Evolutionary conservation across 2,888 invertebrate genomes (phyloP).

Genomic region (Yponomeuta evonymella): DNA sequence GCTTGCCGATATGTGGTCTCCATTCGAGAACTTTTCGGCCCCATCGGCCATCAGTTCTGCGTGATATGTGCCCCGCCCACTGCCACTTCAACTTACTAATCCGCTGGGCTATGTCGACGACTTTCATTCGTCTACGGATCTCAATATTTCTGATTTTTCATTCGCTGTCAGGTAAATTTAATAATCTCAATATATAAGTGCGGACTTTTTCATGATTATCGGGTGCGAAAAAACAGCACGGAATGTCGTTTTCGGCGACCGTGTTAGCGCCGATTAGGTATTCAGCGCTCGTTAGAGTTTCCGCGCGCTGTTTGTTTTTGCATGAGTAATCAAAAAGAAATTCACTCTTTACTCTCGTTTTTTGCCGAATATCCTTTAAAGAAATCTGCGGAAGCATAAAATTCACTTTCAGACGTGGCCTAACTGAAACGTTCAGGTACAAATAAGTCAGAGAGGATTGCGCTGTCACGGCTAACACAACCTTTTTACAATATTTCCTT

Average conservation of each 20-base stretch:
- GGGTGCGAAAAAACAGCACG: background rate
- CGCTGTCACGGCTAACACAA: background rate
- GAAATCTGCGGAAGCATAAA: conserved; percentile 3
- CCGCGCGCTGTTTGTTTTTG: conserved; percentile 4
- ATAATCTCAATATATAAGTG: too few species aligned
- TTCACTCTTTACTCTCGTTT: conserved; percentile 3
- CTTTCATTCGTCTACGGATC: too few species aligned
- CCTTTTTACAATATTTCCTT: background rate
- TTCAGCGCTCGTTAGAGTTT: conserved; percentile 6
- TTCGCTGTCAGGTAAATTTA: too few species aligned
- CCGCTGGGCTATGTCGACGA: too few species aligned
- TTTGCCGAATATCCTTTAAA: background rate
- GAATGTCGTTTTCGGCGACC: background rate
- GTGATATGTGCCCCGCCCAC: too few species aligned
- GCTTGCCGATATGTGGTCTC: too few species aligned
- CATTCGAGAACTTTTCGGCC: too few species aligned
- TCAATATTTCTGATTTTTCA: too few species aligned
- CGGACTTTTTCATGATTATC: too few species aligned
- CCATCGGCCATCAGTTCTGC: too few species aligned
- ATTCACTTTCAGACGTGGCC: conserved; percentile 1
- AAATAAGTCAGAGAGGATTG: conserved; percentile 1
- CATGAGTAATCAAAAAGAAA: conserved; percentile 11
- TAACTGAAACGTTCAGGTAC: conserved; percentile 3
- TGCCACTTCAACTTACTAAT: too few species aligned
- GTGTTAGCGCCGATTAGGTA: background rate